Evolutionary conservation across 2,113 vertebrate genomes (phyloP), one percentile per base, ranked within the genome.

Genomic region (Electrona antarctica): DNA sequence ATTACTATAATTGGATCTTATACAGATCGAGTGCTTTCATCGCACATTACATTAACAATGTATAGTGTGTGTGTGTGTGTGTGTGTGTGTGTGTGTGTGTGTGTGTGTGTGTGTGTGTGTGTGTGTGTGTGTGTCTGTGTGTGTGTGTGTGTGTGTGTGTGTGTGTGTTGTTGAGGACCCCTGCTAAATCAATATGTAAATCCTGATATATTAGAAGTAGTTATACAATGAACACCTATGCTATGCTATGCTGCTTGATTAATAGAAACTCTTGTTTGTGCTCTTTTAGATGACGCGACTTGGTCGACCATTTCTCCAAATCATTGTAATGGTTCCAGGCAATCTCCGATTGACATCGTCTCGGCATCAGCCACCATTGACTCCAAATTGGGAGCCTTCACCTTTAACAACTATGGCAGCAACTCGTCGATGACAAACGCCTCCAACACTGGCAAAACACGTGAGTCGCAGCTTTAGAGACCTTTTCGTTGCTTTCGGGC

Each of bases 331-430:
- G 87, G 91, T n/a, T 74, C 1, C 1, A 69, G 67, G 0, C 93
- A 94, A 73, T 95, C 93, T 0, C 93, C 93, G 1, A 89, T 95
- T 7, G 0, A 94, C 77, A 94, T 95, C 1, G 12, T 64, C 3
- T 63, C 88, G 0, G 0, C 9, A 1, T 6, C 1, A 0, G 86
- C 79, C 3, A 0, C n/a, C 7, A 0, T 0, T 0, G 52, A 91
- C 57, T 0, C 0, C 8, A 82, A 28, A 0, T 84, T 95, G 57
- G 84, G 12, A 0, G 7, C 9, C 0, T 88, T 95, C 71, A 82
- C 0, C 8, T 92, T 93, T 6, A 1, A 0, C 0, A 81, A 89
- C 14, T 94, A 60, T 49, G 0, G 6, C 51, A 65, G 12, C 78
- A 66, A 0, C 0, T 4, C 52, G 0, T 14, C 56, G 0, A 12